Base-by-base conservation (phyloP, 2,888 invertebrate genomes). In the Drosophila monieri region DNA sequence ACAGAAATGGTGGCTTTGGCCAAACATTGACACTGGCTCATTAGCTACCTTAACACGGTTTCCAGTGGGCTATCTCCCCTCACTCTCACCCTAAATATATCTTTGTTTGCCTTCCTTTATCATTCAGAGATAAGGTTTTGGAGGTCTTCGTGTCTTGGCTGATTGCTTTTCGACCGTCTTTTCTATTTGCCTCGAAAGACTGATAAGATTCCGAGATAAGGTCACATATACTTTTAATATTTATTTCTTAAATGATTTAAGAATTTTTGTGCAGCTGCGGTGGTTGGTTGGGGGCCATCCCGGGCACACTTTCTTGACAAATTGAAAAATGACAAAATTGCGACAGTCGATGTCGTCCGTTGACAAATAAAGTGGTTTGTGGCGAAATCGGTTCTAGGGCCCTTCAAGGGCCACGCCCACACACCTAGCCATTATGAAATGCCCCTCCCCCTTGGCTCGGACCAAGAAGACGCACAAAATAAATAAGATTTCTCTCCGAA, bases 31-130 rank as follows among this genome's bases (percentile, higher is more conserved):
- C 73, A 55, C 60, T 62, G 56, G 55, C 65, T 65, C 64, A 74
- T 85, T 83, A 85, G 74, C 81, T 87, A 87, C 81, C 87, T 76
- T 81, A 81, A 81, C 78, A 51, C 64, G 68, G 48, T 67, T 27
- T 44, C 59, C 49, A 74, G 78, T 81, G 88, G 70, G 78, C 72
- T 64, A 80, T 77, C 51, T 23, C 5, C 37, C 30, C 30, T 43
- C 35, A 15, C 21, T 48, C 35, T 67, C 23, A n/a, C n/a, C 15
- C 21, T 21, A 23, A 6, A 21, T 25, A 23, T 35, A 61, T 27
- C 10, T 43, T 12, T 43, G n/a, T 27, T 41, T 15, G 18, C 10
- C 15, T 51, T 27, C n/a, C 15, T 32, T 46, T 23, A 25, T 30
- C 35, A 32, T 12, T 14, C 32, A 15, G 47, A n/a, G 60, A 60